Evolutionary conservation across 92 coral and sea anemone species (phyloP), one percentile per base, ranked within the genome.

Genomic region (Isaurus tuberculatus): DNA sequence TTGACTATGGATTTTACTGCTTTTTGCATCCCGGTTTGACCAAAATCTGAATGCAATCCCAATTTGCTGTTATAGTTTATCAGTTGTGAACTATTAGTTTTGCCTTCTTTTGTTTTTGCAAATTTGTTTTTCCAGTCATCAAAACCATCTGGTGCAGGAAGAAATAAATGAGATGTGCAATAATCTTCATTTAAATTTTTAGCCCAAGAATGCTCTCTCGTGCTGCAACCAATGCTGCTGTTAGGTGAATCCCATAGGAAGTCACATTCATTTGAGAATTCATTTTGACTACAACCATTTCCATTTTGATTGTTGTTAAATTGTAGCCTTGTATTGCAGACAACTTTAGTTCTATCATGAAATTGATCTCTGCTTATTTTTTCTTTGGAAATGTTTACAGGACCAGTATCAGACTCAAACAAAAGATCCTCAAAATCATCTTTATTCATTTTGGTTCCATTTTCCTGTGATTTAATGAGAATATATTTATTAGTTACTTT

Each of bases 341-440:
- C 19, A 22, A 22, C 36, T 17, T 25, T 32, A 36, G 44, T 58
- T 11, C 36, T 27, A 13, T 57, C 37, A 15, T 61, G 22, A 14
- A 43, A 27, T 15, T 60, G 70, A 10, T 2, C 30, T 0, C 33
- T 77, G 13, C 5, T 22, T 7, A 1, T 34, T 77, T 20, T 30
- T 57, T 77, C 82, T 40, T 31, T 43, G 33, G 26, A 23, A 77
- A 33, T 57, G 70, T 13, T 77, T 25, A 27, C 67, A 51, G 43
- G 51, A 60, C 10, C 69, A 77, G 16, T 58, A n/a, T 58, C 25
- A 58, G 82, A 77, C 70, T 57, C 20, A 48, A 36, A 57, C 70
- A 33, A 26, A 43, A 77, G 69, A 32, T 77, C 82, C 37, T 77
- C 53, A 77, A 77, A 77, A 61, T 77, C 70, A 58, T 77, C 82